Percentiles rank a stretch among this genome's conserved stretches.
These are phyloP conservation scores for Muschampia staudingeri DNA, from an alignment of 2,888 invertebrate species.

Conservation along the genomic window DNA sequence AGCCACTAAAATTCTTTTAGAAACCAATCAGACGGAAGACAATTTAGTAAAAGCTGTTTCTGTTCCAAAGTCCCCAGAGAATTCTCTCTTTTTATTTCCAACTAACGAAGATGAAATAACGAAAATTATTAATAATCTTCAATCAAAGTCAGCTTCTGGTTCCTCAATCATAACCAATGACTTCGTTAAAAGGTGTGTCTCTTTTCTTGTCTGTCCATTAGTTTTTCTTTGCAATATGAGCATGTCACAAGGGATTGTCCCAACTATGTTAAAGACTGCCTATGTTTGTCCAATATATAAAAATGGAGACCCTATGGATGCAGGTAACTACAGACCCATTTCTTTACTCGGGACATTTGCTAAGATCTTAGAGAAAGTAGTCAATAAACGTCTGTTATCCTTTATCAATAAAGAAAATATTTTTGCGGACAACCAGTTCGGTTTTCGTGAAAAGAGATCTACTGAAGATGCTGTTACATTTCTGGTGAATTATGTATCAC, in stretches of 20 bases:
- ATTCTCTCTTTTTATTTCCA: no score
- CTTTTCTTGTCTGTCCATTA: neutral
- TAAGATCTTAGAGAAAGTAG: neutral
- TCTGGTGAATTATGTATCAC: neutral
- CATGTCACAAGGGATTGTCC: neutral
- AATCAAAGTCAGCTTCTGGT: no score
- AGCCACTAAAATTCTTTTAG: no score
- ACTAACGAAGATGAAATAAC: no score
- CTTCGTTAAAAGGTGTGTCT: neutral
- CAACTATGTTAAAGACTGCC: neutral
- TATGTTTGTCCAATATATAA: neutral
- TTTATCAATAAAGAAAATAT: neutral
- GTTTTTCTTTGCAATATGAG: neutral
- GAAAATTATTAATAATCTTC: no score
- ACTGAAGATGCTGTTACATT: neutral
- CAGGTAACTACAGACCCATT: neutral
- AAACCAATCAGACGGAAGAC: no score
- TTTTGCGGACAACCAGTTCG: neutral
- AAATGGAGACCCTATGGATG: neutral
- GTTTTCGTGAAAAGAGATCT: neutral
- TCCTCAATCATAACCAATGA: no score
- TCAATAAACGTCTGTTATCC: neutral
- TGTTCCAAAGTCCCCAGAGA: no score
- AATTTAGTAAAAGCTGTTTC: no score
- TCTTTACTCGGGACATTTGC: neutral